Evolutionary conservation across 2,797 vertebrate genomes (phyloP), one percentile per base, ranked within the genome.

Genomic region (Botia kubotai): DNA sequence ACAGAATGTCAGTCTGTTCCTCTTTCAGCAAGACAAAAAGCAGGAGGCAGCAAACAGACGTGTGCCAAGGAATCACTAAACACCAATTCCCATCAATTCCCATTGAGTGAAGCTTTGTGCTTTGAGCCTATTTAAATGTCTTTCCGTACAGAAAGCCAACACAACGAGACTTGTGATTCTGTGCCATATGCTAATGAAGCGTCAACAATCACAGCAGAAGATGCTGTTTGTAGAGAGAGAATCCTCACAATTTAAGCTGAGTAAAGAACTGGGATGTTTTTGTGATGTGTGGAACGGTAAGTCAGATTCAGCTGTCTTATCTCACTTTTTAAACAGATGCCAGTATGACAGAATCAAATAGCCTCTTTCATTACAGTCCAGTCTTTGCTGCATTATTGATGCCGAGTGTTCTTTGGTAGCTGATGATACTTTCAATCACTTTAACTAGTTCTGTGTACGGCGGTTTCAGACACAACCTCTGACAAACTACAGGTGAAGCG

Each of bases 351-450:
- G 63, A 46, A 68, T 77, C 65, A 55, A 57, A 69, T 23, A 69
- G 52, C 68, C 75, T 69, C 36, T 77, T 77, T 77, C 69, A 77
- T 77, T 53, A 58, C 65, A 69, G 46, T 68, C 65, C 75, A 80
- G 62, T 43, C 33, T 62, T 80, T 80, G 50, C 55, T 80, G 60
- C 43, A 72, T 75, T 69, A 80, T 58, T 74, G 65, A 77, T 69
- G 52, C 50, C 21, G 26, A 77, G 36, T 10, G 8, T 13, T 68
- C 75, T 80, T 60, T 48, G 13, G 53, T 58, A 62, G 33, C 53
- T 26, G 16, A 69, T 21, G 48, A 74, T 26, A 33, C 50, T 67
- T 75, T 58, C 58, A 75, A 75, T 67, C 36, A 75, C 57, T 75
- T 72, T 65, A 63, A 74, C 62, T 11, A 13, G 17, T 53, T 68